phyloP scores from a whole-genome alignment of 2,113 vertebrate genomes.

The Oreotrochilus melanogaster region DNA sequence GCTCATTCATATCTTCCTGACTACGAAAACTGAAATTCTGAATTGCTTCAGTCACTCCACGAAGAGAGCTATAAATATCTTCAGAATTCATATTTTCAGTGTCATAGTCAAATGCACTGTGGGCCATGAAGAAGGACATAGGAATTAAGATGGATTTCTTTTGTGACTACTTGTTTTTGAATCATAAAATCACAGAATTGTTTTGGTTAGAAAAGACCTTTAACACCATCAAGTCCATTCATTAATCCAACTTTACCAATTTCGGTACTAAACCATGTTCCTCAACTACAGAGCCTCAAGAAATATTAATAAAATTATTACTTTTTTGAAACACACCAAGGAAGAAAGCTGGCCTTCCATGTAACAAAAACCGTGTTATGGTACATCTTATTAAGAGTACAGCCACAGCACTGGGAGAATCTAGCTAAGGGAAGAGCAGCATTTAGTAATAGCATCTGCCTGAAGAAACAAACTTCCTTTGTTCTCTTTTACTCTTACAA shows the following conservation, averaged over 20 bases:
- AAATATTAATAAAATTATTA: not conserved
- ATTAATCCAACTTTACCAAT: no score
- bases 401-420: not conserved
- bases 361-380: not conserved
- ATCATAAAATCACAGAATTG: no score
- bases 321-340: not conserved
- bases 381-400: not conserved
- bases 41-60: slow-evolving; percentile 96
- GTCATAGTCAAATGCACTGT: slow-evolving; percentile 96
- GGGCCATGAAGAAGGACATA: not conserved
- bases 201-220: no score
- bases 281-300: not conserved
- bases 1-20: slow-evolving; percentile 96
- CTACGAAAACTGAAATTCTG: slow-evolving; percentile 97
- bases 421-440: not conserved
- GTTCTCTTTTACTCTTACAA: not conserved
- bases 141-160: not conserved
- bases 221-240: no score
- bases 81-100: slow-evolving; percentile 99
- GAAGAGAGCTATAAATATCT: slow-evolving; percentile 97
- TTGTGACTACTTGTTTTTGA: not conserved
- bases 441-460: not conserved
- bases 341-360: not conserved
- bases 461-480: not conserved
- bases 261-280: no score